A percentile compares a stretch with the other conserved stretches of the same genome.
These are phyloP conservation scores for Drosophila lacicola DNA, from an alignment of 2,888 invertebrate species.

Conservation along the genomic window DNA sequence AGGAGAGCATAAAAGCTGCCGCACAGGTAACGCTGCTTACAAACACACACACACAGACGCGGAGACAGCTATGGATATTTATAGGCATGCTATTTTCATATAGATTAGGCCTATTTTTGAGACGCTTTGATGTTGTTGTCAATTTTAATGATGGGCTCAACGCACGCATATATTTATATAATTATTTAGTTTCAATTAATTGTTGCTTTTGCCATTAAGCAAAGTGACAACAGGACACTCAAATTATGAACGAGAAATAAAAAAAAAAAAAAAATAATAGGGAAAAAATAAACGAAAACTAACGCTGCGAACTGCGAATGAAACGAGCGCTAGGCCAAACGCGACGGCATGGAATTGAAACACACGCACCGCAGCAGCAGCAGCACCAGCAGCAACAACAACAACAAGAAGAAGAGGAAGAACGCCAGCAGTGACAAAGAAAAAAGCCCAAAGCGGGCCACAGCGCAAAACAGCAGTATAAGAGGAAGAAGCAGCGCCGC, in stretches of 20 bases:
- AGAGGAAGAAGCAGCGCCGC: constrained; percentile 25
- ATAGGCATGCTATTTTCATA: constrained; percentile 37
- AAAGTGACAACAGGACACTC: constrained; percentile 5
- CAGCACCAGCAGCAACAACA: constrained; percentile 12
- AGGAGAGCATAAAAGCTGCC: constrained; percentile 19
- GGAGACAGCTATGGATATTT: constrained; percentile 50
- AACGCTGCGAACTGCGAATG: constrained; percentile 18
- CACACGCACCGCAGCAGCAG: constrained; percentile 42
- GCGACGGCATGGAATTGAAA: constrained; percentile 42
- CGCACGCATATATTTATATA: constrained; percentile 1
- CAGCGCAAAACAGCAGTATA: constrained; percentile 31
- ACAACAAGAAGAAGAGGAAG: neutral
- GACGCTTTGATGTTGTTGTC: constrained; percentile 2
- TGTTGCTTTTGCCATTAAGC: neutral
- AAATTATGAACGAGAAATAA: constrained; percentile 17
- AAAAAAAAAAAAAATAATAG: neutral
- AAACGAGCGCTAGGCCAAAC: constrained; percentile 25
- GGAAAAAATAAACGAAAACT: neutral
- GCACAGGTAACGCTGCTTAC: constrained; percentile 38
- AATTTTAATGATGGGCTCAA: constrained; percentile 19
- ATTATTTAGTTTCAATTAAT: neutral
- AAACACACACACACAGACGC: constrained; percentile 3
- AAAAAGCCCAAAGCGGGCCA: constrained; percentile 48
- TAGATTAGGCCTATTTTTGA: constrained; percentile 14
- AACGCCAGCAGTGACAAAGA: constrained; percentile 17